Base-by-base conservation (phyloP, 1,140 invertebrate genomes). In the Sycobia sp. region DNA sequence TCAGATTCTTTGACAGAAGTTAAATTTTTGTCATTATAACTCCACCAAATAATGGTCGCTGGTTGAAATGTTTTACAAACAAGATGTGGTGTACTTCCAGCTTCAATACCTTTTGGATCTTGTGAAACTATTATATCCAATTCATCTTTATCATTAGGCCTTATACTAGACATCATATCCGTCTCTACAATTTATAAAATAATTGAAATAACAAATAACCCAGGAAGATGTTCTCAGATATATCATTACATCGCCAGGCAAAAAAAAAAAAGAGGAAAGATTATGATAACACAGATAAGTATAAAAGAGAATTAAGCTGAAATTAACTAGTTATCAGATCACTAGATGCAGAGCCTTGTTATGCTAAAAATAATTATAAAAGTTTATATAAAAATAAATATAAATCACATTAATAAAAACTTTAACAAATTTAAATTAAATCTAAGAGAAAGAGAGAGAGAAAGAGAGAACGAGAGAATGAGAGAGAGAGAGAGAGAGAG, bases 51-150 rank as follows among this genome's bases (percentile, higher is more conserved):
- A 4, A 72, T 62, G 54, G 75, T 73, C 0, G 75, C 65, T n/a
- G 49, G 50, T 25, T 76, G 72, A 39, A 66, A 69, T 0, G 74
- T 62, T 56, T 69, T 70, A 53, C 80, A 82, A 29, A 66, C 60
- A 8, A 82, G 41, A 9, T 72, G 75, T 8, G 80, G 80, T 8
- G 79, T 82, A 57, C 77, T 82, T 9, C 73, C 78, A 11, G 79
- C 77, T 57, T 81, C 79, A 29, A 82, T 80, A 13, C 76, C 76
- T 14, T 73, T 69, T 11, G 71, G 54, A 57, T 72, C 64, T 63
- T 81, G 80, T 0, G 80, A 81, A 18, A 72, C 72, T 25, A 62
- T 50, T 39, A 81, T 77, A 3, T 73, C 67, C 57, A 73, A 14
- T 4, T 53, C 25, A 2, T 49, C 56, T 34, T 53, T 62, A 32